Percentiles rank a stretch among this genome's conserved stretches.
Conservation (phyloP, 2,888 invertebrate species). For the Emesis furor region DNA sequence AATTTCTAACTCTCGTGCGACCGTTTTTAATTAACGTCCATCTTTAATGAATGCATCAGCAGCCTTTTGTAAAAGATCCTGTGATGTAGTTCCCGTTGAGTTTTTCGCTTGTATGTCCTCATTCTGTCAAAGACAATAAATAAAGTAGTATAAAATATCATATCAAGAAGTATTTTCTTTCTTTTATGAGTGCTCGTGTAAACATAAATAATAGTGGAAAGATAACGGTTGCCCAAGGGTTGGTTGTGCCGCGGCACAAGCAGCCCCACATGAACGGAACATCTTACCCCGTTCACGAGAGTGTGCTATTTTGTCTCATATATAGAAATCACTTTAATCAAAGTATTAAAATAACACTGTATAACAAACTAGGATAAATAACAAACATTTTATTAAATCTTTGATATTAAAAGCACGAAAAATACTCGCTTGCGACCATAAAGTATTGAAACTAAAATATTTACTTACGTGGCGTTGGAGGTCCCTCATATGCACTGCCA, state of each 20-base stretch:
- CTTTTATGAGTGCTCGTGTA: no score
- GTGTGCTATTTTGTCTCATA: conserved; percentile 35
- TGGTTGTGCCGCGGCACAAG: no score
- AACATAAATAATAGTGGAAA: no score
- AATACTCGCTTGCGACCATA: conserved; percentile 29
- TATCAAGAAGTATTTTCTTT: no score
- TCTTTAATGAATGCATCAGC: background rate
- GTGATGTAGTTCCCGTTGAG: no score
- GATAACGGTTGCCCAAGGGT: no score
- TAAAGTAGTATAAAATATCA: no score
- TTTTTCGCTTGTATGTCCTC: no score
- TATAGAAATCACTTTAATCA: conserved; percentile 13
- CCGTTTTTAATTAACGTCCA: background rate
- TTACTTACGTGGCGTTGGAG: conserved; percentile 31
- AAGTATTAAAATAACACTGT: conserved; percentile 28
- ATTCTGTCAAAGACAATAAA: no score
- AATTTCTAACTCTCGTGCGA: background rate
- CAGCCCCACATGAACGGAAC: no score
- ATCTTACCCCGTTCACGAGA: no score
- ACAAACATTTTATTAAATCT: conserved; percentile 30
- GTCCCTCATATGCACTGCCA: conserved; percentile 10
- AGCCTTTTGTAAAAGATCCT: no score
- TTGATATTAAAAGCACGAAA: conserved; percentile 10
- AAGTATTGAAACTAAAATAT: conserved; percentile 34
- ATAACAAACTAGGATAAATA: conserved; percentile 36